Conservation (phyloP, 2,888 invertebrate genomes). For the Dorcus parallelipipedus region DNA sequence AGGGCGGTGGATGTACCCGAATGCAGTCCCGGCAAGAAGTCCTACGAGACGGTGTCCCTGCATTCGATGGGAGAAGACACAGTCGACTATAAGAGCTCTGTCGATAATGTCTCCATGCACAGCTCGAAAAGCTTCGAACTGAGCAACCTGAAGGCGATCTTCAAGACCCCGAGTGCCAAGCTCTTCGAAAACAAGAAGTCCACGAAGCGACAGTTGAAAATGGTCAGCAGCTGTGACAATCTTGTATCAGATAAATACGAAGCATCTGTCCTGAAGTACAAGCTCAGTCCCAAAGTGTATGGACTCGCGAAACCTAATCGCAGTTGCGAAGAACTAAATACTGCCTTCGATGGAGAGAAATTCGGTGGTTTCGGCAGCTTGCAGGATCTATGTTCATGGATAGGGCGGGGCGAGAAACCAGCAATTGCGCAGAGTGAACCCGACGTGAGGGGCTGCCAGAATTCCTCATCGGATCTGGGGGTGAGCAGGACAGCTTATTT, state of each 20-base stretch:
- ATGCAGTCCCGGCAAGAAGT: slow-evolving; percentile 29
- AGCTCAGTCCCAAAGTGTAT: slow-evolving; percentile 66
- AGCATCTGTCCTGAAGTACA: slow-evolving; percentile 47
- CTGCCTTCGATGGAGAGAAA: slow-evolving; percentile 36
- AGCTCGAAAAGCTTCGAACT: slow-evolving; percentile 58
- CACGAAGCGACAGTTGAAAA: slow-evolving; percentile 33
- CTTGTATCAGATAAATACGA: slow-evolving; percentile 35
- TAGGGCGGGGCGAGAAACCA: slow-evolving; percentile 24
- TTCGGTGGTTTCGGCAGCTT: slow-evolving; percentile 59
- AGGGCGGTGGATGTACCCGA: slow-evolving; percentile 44
- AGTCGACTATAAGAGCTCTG: slow-evolving; percentile 38
- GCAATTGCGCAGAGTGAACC: slow-evolving; percentile 61
- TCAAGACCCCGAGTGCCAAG: slow-evolving; percentile 39
- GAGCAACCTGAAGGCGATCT: slow-evolving; percentile 34
- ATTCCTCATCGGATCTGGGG: slow-evolving; percentile 15
- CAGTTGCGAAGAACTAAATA: slow-evolving; percentile 44
- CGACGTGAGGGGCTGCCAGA: slow-evolving; percentile 48
- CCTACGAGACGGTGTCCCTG: slow-evolving; percentile 32
- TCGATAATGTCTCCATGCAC: slow-evolving; percentile 59
- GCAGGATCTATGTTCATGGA: slow-evolving; percentile 57
- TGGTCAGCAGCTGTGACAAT: slow-evolving; percentile 42
- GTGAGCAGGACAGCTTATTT: slow-evolving; percentile 21
- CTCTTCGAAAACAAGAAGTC: slow-evolving; percentile 35
- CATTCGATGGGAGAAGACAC: slow-evolving; percentile 23
- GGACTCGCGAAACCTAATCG: slow-evolving; percentile 48